Evolutionary conservation across 1,140 invertebrate species (phyloP), one percentile per base, ranked within the genome.

Genomic region (Physella acuta): DNA sequence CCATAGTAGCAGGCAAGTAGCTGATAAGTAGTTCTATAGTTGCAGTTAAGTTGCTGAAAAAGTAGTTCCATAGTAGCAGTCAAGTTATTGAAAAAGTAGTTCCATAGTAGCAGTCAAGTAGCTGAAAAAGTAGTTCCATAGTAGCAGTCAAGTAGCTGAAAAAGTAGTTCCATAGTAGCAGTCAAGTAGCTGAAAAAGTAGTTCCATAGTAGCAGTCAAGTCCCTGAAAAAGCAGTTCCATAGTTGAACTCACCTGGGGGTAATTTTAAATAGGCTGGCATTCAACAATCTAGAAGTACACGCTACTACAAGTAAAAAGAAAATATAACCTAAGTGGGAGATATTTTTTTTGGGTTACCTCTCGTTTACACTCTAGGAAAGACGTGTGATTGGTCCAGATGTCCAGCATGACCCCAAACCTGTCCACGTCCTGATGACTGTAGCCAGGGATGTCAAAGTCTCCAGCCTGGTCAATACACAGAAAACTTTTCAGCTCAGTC

Each of bases 341-440:
- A 11, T 44, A 11, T 44, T 11, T 11, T 44, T 44, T 44, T 44
- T 44, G 20, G 3, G 65, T 73, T 63, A 84, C 84, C 75, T 84
- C 79, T 66, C 81, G 75, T 73, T 85, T 85, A 68, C 77, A 75
- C 39, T 84, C 81, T 66, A 81, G 75, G 68, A 82, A 86, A 39
- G 80, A 76, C 0, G 81, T 73, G 63, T 85, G 76, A 72, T 83
- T 80, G 34, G 73, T 81, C 85, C 85, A 86, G 0, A 84, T 63
- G 69, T 86, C 84, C 51, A 84, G 71, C n/a, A 85, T 64, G 26
- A 86, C 75, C 26, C 76, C 83, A 75, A 85, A 84, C 51, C 85
- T 72, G 67, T 86, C 85, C 0, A 85, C 77, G 49, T 85, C 79
- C 63, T 81, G 78, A 65, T 84, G 83, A 36, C 77, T 78, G 73